Percentiles rank a stretch among this genome's conserved stretches.
Conservation (phyloP, 2,888 invertebrate genomes). For the Celastrina argiolus region DNA sequence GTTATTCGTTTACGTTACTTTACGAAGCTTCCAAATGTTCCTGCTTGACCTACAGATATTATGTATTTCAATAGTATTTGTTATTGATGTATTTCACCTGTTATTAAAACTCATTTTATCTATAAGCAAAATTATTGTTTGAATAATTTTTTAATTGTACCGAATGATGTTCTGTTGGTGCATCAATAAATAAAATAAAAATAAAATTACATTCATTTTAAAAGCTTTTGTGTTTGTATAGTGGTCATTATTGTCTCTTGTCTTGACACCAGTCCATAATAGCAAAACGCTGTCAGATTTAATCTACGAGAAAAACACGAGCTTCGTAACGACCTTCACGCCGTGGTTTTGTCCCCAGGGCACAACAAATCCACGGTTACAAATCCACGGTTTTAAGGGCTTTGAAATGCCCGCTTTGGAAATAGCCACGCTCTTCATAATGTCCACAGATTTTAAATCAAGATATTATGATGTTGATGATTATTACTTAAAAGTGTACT, state of each 20-base stretch:
- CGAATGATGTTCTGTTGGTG: too few species aligned
- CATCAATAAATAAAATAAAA: too few species aligned
- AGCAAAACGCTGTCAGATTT: not conserved
- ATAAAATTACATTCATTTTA: too few species aligned
- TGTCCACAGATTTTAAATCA: not conserved
- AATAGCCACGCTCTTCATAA: not conserved
- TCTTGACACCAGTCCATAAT: not conserved
- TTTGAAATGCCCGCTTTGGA: not conserved
- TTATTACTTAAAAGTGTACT: too few species aligned
- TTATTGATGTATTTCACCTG: too few species aligned
- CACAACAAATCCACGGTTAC: conserved; percentile 1
- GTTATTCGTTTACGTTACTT: too few species aligned
- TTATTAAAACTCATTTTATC: too few species aligned
- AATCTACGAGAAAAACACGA: conserved; percentile 11
- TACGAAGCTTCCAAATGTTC: too few species aligned
- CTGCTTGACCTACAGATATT: too few species aligned
- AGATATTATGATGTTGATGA: not conserved
- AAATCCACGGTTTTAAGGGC: conserved; percentile 2
- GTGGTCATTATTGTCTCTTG: not conserved
- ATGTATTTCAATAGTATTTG: too few species aligned
- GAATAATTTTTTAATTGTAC: too few species aligned
- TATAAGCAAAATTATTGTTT: too few species aligned
- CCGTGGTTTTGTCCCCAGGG: not conserved
- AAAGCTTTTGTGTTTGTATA: not conserved
- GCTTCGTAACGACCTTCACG: not conserved